Evolutionary conservation across 2,797 vertebrate genomes (phyloP).

Genomic region (Oreonectes daqikongensis): DNA sequence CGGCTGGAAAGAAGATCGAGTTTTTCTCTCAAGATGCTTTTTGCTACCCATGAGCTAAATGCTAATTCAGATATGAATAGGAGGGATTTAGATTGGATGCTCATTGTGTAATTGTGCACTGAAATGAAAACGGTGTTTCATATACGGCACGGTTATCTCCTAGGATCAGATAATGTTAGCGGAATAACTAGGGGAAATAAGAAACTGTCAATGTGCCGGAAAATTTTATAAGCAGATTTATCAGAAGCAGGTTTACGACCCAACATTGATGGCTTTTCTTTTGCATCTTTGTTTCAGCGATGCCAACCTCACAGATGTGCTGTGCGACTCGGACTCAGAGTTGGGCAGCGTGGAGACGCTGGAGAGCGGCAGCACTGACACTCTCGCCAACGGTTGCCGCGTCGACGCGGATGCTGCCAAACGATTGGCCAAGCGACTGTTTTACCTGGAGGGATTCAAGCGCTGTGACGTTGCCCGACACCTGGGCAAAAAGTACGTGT

Average conservation of each 20-base stretch:
- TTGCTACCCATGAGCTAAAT: slow-evolving; percentile 8
- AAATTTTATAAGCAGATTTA: background rate
- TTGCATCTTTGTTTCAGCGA: slow-evolving; percentile 73
- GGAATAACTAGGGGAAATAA: too few relatives aligned
- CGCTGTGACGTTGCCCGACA: slow-evolving; percentile 95
- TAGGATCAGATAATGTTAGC: background rate
- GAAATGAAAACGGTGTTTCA: background rate
- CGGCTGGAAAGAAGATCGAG: background rate
- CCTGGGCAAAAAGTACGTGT: slow-evolving; percentile 92
- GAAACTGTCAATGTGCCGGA: background rate
- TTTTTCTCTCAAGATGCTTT: slow-evolving; percentile 30
- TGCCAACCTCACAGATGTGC: slow-evolving; percentile 86
- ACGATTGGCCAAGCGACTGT: slow-evolving; percentile 91
- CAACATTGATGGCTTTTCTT: background rate
- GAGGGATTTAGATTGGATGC: background rate
- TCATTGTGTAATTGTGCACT: background rate
- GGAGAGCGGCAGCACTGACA: slow-evolving; percentile 87
- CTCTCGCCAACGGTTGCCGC: slow-evolving; percentile 90
- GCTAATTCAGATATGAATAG: slow-evolving; percentile 24
- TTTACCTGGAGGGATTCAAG: slow-evolving; percentile 94
- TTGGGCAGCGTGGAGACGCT: slow-evolving; percentile 86
- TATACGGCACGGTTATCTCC: background rate
- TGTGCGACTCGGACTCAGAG: slow-evolving; percentile 89
- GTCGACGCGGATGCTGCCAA: slow-evolving; percentile 87
- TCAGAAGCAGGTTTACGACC: too few relatives aligned